A percentile compares a stretch with the other conserved stretches of the same genome.
These are phyloP conservation scores for Drosophila navojoa DNA, from an alignment of 1,140 invertebrate genomes.

Conservation along the genomic window DNA sequence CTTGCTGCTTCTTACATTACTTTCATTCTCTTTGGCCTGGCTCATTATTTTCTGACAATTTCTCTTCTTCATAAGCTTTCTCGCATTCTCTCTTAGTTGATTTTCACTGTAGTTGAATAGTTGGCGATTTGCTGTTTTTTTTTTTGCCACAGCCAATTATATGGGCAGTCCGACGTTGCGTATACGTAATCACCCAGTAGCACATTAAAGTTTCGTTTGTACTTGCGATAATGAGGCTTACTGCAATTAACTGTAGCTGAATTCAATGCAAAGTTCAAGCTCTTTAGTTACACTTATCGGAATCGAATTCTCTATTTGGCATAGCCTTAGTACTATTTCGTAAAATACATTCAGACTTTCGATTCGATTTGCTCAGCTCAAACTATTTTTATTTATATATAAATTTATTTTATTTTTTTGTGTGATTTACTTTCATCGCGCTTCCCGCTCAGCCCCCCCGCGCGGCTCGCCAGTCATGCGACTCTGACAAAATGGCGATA, in stretches of 20 bases:
- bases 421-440: slow-evolving; percentile 3
- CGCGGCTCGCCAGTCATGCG: neutral
- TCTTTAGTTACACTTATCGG: neutral
- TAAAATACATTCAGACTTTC: neutral
- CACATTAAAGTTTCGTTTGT: neutral
- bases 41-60: neutral
- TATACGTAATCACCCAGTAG: slow-evolving; percentile 60
- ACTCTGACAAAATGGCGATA: slow-evolving; percentile 47
- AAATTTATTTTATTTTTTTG: neutral
- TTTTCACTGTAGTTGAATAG: neutral
- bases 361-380: slow-evolving; percentile 4
- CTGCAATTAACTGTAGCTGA: slow-evolving; percentile 4
- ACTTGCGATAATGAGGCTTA: neutral
- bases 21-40: neutral
- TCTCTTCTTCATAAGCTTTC: neutral
- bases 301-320: neutral
- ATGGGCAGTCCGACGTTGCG: slow-evolving; percentile 42
- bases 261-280: neutral
- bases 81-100: neutral
- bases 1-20: neutral
- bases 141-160: slow-evolving; percentile 53
- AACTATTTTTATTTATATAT: neutral
- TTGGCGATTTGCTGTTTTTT: no score
- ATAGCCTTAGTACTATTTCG: neutral
- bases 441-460: neutral